Percentiles rank a stretch among this genome's conserved stretches.
Conservation (phyloP, 2,113 vertebrate species). For the Brachirus orientalis region DNA sequence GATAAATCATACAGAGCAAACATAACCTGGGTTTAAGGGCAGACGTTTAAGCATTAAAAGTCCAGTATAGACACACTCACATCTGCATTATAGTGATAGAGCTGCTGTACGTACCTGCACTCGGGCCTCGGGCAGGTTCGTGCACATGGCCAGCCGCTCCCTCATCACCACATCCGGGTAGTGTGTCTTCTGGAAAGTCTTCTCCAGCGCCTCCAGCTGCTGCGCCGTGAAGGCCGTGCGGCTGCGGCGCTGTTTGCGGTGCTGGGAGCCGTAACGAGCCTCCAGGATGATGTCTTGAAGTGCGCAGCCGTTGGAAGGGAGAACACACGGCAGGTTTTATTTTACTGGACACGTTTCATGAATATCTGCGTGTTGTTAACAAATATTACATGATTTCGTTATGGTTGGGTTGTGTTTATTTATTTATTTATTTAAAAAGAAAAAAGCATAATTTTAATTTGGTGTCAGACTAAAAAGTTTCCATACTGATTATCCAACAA, state of each 20-base stretch:
- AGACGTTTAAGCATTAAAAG: no score
- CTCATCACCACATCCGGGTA: constrained; percentile 99
- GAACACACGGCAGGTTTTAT: constrained; percentile 92
- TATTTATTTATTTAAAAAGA: no score
- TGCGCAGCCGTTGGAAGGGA: constrained; percentile 98
- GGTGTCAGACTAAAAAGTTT: no score
- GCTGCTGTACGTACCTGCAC: constrained; percentile 87
- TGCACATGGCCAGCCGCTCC: constrained; percentile 97
- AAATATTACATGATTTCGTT: no score
- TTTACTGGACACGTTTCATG: constrained; percentile 73
- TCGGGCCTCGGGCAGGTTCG: constrained; percentile 95
- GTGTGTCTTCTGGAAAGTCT: constrained; percentile 99
- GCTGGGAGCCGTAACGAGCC: constrained; percentile 99
- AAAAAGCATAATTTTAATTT: no score
- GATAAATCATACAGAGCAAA: no score
- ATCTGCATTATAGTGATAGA: no score
- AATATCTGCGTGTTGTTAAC: no score
- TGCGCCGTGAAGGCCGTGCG: constrained; percentile 97
- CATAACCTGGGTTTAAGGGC: neutral
- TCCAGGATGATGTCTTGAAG: constrained; percentile 99
- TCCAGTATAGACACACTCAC: no score
- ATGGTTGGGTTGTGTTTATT: no score
- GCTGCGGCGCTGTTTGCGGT: constrained; percentile 96
- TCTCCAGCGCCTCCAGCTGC: constrained; percentile 96
- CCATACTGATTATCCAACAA: no score